Conservation (phyloP, 2,113 vertebrate species). For the Emberiza fucata region DNA sequence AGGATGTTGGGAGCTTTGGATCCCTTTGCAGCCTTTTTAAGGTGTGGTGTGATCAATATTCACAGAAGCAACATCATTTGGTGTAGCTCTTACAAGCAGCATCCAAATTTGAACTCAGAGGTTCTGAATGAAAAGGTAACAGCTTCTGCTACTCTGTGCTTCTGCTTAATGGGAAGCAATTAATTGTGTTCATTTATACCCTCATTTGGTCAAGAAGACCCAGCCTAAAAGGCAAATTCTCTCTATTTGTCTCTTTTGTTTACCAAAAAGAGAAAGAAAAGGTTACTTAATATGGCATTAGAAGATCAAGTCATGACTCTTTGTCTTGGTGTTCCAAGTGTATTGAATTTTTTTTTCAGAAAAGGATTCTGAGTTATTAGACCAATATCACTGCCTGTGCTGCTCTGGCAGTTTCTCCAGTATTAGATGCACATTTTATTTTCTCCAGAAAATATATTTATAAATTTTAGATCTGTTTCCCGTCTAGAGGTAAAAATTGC, state of each 20-base stretch:
- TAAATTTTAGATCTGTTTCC: not conserved
- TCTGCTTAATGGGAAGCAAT: not conserved
- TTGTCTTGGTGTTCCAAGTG: not conserved
- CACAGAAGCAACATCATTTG: not conserved
- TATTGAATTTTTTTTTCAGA: not conserved
- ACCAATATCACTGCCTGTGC: not conserved
- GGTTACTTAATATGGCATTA: not conserved
- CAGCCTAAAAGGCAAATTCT: not conserved
- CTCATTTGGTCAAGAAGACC: not conserved
- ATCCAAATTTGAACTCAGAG: not conserved
- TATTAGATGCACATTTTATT: not conserved
- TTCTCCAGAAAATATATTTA: not conserved
- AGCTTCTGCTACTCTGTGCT: not conserved
- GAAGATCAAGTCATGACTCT: not conserved
- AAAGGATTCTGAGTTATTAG: not conserved
- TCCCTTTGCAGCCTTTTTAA: not conserved
- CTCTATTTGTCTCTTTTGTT: not conserved
- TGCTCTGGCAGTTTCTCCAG: not conserved
- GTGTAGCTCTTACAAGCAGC: not conserved
- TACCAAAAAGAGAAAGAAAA: not conserved
- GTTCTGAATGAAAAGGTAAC: not conserved
- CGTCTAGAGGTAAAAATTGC: not conserved
- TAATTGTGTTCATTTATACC: not conserved
- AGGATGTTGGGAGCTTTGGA: accelerated
- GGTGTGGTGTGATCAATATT: not conserved